Percentiles rank a stretch among this genome's conserved stretches.
These are phyloP conservation scores for Gallinago stenura DNA, from an alignment of 2,797 vertebrate genomes.

Conservation along the genomic window DNA sequence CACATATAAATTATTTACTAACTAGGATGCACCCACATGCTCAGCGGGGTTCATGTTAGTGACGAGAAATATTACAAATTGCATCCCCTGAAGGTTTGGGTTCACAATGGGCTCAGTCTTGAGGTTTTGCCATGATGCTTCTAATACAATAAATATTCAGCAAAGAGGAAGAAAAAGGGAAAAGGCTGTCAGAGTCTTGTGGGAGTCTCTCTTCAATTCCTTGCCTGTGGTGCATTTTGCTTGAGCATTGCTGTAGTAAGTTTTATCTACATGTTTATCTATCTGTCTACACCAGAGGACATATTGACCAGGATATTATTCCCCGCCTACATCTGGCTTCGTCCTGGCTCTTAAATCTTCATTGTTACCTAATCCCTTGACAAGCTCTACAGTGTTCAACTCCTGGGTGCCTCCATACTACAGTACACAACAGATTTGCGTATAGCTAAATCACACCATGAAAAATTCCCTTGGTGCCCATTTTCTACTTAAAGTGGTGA, in stretches of 20 bases:
- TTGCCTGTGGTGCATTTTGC: conserved; percentile 17
- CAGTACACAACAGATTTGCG: conserved; percentile 48
- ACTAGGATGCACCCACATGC: background rate
- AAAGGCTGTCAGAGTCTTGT: background rate
- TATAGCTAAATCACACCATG: conserved; percentile 63
- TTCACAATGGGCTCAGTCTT: background rate
- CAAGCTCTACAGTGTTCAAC: conserved; percentile 1
- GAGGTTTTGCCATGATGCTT: background rate
- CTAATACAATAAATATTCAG: background rate
- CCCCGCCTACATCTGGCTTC: conserved; percentile 22
- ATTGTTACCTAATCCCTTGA: conserved; percentile 52
- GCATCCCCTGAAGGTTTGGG: background rate
- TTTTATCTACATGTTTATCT: conserved; percentile 64
- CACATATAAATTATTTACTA: background rate
- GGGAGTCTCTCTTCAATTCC: conserved; percentile 14
- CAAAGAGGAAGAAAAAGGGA: background rate
- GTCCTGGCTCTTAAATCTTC: conserved; percentile 51
- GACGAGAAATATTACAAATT: background rate
- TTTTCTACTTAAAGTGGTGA: conserved; percentile 59
- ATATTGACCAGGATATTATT: conserved; percentile 47
- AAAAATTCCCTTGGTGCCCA: conserved; percentile 51
- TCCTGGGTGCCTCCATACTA: conserved; percentile 2
- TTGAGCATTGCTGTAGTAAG: background rate
- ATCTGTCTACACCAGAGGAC: conserved; percentile 36
- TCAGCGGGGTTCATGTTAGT: fast-evolving